A percentile compares a stretch with the other conserved stretches of the same genome.
phyloP scores from a whole-genome alignment of 2,113 vertebrate species.

The Pyxicephalus adspersus region DNA sequence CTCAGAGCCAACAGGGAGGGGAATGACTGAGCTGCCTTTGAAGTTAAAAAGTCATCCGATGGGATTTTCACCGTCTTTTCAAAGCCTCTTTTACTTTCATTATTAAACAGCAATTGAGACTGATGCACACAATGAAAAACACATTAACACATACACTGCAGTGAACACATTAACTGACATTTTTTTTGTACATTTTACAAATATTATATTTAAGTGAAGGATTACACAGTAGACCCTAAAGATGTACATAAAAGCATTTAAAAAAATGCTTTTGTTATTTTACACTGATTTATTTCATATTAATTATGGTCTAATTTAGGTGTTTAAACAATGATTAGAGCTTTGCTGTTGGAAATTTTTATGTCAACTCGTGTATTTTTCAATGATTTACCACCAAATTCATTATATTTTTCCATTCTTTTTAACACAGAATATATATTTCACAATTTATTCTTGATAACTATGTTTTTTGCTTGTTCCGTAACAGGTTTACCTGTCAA shows the following conservation, averaged over 20 bases:
- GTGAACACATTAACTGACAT: conserved; percentile 11
- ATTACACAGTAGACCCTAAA: not conserved
- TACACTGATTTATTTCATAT: too few relatives aligned
- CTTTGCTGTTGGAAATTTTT: too few relatives aligned
- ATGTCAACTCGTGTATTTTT: too few relatives aligned
- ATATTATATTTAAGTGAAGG: not conserved
- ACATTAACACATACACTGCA: conserved; percentile 17
- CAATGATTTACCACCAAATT: too few relatives aligned
- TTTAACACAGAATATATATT: too few relatives aligned
- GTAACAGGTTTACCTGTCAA: too few relatives aligned
- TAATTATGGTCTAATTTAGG: too few relatives aligned
- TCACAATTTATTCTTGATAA: too few relatives aligned
- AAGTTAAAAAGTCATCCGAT: conserved; percentile 68
- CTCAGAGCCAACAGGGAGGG: conserved; percentile 67
- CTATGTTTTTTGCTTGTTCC: too few relatives aligned
- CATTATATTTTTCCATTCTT: too few relatives aligned
- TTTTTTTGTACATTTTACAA: not conserved
- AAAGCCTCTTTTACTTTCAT: conserved; percentile 67
- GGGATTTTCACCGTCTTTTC: conserved; percentile 71
- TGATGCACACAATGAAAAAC: conserved; percentile 35
- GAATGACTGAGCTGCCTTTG: conserved; percentile 71
- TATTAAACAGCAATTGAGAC: conserved; percentile 71
- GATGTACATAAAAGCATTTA: not conserved
- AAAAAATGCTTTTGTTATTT: too few relatives aligned
- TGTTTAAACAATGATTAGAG: too few relatives aligned